Percentiles rank a stretch among this genome's conserved stretches.
phyloP scores from a whole-genome alignment of 2,888 invertebrate species.

The Halictus quadricinctus region DNA sequence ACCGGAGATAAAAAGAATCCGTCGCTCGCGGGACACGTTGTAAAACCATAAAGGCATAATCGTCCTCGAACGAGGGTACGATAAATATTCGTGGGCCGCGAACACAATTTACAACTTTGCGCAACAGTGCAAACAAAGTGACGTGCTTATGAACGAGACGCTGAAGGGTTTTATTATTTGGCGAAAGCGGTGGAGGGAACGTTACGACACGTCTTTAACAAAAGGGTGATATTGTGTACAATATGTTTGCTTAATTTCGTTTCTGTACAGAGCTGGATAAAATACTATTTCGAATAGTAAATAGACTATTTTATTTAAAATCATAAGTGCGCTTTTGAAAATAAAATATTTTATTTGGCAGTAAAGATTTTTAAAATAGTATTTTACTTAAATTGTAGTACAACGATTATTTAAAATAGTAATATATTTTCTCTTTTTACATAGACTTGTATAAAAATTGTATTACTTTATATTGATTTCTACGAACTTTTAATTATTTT shows the following conservation, averaged over 20 bases:
- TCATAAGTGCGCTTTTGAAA: too few species aligned
- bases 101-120: conserved; percentile 33
- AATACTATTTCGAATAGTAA: neutral
- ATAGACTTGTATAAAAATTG: too few species aligned
- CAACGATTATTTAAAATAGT: too few species aligned
- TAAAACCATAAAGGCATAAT: conserved; percentile 81
- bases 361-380: too few species aligned
- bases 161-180: neutral
- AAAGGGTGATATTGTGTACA: neutral
- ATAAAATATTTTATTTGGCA: too few species aligned
- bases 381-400: too few species aligned
- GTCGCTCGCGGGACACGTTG: conserved; percentile 72
- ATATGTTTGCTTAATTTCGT: neutral
- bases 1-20: conserved; percentile 68
- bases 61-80: conserved; percentile 53
- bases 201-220: neutral
- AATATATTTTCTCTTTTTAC: too few species aligned
- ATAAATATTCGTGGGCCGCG: conserved; percentile 27
- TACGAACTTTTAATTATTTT: too few species aligned
- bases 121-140: conserved; percentile 32
- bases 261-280: neutral
- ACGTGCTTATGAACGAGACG: neutral
- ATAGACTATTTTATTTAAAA: neutral
- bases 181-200: neutral
- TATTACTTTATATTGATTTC: too few species aligned